Conservation (phyloP, 1,140 invertebrate genomes). For the Chlorops oryzae region DNA sequence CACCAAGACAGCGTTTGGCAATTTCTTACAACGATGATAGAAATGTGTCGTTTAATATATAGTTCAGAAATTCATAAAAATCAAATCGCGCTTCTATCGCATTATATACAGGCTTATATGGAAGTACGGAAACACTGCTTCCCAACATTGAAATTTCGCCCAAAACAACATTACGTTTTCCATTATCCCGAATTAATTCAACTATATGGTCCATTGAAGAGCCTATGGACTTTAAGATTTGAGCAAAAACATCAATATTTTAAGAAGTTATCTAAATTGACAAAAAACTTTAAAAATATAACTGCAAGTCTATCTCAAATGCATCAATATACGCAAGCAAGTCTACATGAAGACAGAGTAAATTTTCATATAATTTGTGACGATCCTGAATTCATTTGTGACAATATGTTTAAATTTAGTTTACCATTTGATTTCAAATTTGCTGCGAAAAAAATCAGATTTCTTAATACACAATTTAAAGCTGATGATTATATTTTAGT, state of each 20-base stretch:
- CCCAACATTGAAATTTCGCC: background rate
- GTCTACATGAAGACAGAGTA: too few relatives aligned
- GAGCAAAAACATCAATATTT: constrained; percentile 13
- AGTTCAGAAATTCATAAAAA: background rate
- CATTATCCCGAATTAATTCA: constrained; percentile 7
- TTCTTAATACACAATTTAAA: background rate
- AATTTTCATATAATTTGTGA: background rate
- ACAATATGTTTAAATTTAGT: constrained; percentile 1
- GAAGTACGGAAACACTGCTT: background rate
- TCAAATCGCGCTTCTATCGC: background rate
- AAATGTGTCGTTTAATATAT: constrained; percentile 6
- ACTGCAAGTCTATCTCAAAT: constrained; percentile 2
- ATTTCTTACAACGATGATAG: constrained; percentile 2
- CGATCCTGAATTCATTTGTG: background rate
- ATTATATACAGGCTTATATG: constrained; percentile 4
- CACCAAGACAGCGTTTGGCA: background rate
- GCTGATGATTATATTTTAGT: constrained; percentile 4
- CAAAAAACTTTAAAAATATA: constrained; percentile 11
- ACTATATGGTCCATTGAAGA: constrained; percentile 8
- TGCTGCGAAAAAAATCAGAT: background rate
- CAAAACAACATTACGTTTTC: constrained; percentile 4
- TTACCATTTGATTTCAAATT: background rate
- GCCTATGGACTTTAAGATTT: constrained; percentile 9
- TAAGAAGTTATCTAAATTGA: constrained; percentile 3
- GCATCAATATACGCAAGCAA: too few relatives aligned